Evolutionary conservation across 1,140 invertebrate species (phyloP).

Genomic region (Holcopasites calliopsidis): DNA sequence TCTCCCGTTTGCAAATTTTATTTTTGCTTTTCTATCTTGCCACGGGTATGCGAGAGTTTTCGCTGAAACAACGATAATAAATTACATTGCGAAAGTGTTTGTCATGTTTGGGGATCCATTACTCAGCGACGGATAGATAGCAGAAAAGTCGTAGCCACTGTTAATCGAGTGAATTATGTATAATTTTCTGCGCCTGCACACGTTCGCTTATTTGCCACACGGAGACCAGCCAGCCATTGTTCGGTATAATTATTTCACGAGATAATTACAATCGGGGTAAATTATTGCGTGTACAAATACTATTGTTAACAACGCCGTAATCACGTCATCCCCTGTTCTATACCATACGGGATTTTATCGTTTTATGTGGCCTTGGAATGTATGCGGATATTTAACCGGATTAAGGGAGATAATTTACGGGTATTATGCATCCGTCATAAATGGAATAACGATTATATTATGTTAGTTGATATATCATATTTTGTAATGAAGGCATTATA

Average conservation of each 20-base stretch:
- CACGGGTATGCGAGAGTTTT: neutral
- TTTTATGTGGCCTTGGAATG: no score
- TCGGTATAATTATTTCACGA: neutral
- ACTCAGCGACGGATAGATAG: conserved; percentile 16
- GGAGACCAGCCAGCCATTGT: no score
- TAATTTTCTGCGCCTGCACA: neutral
- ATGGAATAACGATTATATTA: neutral
- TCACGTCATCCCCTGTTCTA: neutral
- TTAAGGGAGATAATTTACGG: neutral
- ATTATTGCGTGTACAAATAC: neutral
- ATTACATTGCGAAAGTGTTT: conserved; percentile 7
- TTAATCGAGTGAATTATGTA: conserved; percentile 26
- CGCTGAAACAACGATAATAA: conserved; percentile 10
- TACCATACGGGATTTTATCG: neutral
- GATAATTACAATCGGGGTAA: neutral
- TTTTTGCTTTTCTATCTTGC: neutral
- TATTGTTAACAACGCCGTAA: neutral
- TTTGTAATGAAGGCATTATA: no score
- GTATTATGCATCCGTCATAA: neutral
- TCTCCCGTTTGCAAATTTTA: neutral
- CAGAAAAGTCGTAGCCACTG: conserved; percentile 16
- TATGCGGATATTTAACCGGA: neutral
- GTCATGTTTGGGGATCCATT: conserved; percentile 19
- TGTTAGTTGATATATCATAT: neutral
- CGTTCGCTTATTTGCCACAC: neutral